Conservation (phyloP, 2,888 invertebrate genomes). For the Spodoptera picta region DNA sequence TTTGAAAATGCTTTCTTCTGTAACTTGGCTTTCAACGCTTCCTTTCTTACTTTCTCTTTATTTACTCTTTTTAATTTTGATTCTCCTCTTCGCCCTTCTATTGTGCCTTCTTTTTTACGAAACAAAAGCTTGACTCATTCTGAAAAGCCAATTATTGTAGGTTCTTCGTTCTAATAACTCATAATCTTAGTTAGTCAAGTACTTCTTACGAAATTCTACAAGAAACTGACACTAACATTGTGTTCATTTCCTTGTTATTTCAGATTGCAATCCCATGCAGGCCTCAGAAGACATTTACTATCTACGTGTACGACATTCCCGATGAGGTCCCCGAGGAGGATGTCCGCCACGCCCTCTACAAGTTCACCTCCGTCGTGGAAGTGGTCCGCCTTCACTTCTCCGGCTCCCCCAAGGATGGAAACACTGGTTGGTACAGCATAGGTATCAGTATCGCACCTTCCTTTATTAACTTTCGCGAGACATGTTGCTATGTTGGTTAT, state of each 20-base stretch:
- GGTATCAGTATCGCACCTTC: conserved; percentile 45
- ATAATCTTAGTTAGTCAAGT: neutral
- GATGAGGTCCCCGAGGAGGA: conserved; percentile 95
- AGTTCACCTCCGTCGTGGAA: conserved; percentile 94
- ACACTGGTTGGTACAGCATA: conserved; percentile 68
- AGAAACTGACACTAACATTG: too few species aligned
- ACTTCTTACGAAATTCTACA: too few species aligned
- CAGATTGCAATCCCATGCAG: conserved; percentile 95
- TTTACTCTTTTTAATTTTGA: conserved; percentile 5
- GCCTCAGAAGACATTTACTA: conserved; percentile 95
- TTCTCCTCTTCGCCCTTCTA: conserved; percentile 70
- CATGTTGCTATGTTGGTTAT: neutral
- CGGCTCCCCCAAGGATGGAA: conserved; percentile 81
- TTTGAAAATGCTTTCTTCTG: conserved; percentile 35
- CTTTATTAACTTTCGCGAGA: conserved; percentile 33
- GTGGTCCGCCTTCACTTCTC: conserved; percentile 91
- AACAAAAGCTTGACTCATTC: neutral
- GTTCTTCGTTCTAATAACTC: neutral
- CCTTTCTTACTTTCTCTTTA: conserved; percentile 24
- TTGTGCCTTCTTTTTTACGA: conserved; percentile 2
- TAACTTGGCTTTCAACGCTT: conserved; percentile 27
- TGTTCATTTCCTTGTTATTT: conserved; percentile 12
- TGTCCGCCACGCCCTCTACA: conserved; percentile 93
- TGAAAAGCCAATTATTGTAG: neutral
- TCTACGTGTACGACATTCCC: conserved; percentile 94